Conservation (phyloP, 2,888 invertebrate genomes). For the Branchellion lobata region DNA sequence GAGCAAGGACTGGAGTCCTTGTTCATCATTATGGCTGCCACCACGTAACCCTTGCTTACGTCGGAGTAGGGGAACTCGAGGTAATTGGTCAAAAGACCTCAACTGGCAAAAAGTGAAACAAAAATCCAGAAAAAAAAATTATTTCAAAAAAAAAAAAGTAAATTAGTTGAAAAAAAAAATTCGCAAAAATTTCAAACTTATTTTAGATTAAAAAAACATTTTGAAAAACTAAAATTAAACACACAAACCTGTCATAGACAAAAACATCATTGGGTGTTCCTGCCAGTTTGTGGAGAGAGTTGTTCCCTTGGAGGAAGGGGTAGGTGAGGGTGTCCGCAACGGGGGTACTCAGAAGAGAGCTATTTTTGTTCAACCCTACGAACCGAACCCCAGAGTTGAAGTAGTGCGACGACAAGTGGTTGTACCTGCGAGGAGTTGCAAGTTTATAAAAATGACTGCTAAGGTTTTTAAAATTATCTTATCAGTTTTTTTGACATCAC, state of each 20-base stretch:
- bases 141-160: too few relatives aligned
- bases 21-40: slow-evolving; percentile 18
- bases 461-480: neutral
- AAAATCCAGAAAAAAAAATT: too few relatives aligned
- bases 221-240: neutral
- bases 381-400: neutral
- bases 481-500: too few relatives aligned
- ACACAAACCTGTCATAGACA: slow-evolving; percentile 19
- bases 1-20: slow-evolving; percentile 23
- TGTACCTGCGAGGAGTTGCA: neutral
- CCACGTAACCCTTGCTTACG: slow-evolving; percentile 23
- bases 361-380: neutral
- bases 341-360: neutral
- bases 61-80: slow-evolving; percentile 15
- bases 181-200: neutral
- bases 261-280: slow-evolving; percentile 4
- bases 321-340: slow-evolving; percentile 11
- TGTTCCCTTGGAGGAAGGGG: neutral
- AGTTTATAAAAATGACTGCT: neutral
- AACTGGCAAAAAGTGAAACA: neutral
- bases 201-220: too few relatives aligned
- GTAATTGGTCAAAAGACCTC: slow-evolving; percentile 35
- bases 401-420: neutral
- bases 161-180: too few relatives aligned
- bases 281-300: neutral